Evolutionary conservation across 2,888 invertebrate genomes (phyloP), one percentile per base, ranked within the genome.

Genomic region (Trachelus iudaicus): DNA sequence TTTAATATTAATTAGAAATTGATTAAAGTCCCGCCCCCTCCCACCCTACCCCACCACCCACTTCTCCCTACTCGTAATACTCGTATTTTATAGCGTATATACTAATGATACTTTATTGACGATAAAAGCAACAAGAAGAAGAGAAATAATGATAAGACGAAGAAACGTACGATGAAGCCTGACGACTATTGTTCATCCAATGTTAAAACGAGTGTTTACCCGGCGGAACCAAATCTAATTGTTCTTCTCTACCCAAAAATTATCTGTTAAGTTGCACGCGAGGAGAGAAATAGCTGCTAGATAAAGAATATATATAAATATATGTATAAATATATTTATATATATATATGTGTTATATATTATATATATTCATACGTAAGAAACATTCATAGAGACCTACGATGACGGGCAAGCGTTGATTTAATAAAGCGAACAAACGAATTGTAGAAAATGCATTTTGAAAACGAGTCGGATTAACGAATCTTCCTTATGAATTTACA

Each of bases 71-170:
- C 79, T 85, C 83, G 80, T 85, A 87, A 86, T 88, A 86, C 85
- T 88, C 85, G 85, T 87, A 87, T 87, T 87, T 87, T 87, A 83
- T 87, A 87, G 84, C 81, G 81, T 83, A 79, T 83, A 78, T 81
- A 80, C 69, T 81, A 56, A 56, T 9, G 23, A 76, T 34, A 79
- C 79, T 79, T 78, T 79, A 82, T 78, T 78, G 69, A 78, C 77
- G 76, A 77, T 77, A 76, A 79, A 80, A 77, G 73, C 71, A 76
- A 74, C 56, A 23, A 31, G 75, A 69, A 74, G 69, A 56, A 73
- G 73, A 15, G 78, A 75, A 73, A 79, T 75, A 79, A 79, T 69
- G 77, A 76, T 34, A 78, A 79, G 56, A 73, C 76, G 79, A 34
- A 34, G 30, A 78, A 76, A 81, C 56, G 2, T 56, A 71, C 71